Percentiles rank a stretch among this genome's conserved stretches.
These are phyloP conservation scores for Thalassaphorura encarpata DNA, from an alignment of 1,140 invertebrate genomes.

Conservation along the genomic window DNA sequence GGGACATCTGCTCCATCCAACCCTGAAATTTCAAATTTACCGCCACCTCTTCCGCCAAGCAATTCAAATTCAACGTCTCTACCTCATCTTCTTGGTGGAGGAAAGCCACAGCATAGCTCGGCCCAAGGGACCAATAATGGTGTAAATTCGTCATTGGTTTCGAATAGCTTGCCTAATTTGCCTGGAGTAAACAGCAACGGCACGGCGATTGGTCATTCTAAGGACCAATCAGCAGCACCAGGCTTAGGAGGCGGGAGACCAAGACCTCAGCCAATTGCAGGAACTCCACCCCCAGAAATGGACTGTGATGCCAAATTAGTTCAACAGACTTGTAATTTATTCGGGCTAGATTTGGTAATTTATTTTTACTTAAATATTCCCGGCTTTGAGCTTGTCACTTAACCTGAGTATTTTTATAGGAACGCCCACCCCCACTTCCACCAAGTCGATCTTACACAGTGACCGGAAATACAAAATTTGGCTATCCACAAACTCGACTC, in stretches of 20 bases:
- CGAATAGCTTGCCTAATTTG: background rate
- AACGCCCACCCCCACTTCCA: slow-evolving; percentile 78
- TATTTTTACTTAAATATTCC: background rate
- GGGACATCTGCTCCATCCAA: background rate
- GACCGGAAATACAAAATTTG: slow-evolving; percentile 78
- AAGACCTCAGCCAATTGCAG: slow-evolving; percentile 77
- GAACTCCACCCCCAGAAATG: slow-evolving; percentile 57
- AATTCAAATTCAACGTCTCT: background rate
- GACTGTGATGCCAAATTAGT: slow-evolving; percentile 73
- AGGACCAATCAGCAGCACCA: slow-evolving; percentile 36
- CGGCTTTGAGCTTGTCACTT: background rate
- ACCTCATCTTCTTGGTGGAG: background rate
- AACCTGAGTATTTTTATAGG: slow-evolving; percentile 43
- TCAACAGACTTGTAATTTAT: slow-evolving; percentile 77
- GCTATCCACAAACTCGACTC: slow-evolving; percentile 79
- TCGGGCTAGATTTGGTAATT: slow-evolving; percentile 57
- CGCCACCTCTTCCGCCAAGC: background rate
- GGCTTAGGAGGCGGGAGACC: slow-evolving; percentile 48
- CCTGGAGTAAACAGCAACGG: slow-evolving; percentile 1
- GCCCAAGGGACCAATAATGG: background rate
- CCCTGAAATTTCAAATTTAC: slow-evolving; percentile 2
- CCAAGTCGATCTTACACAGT: slow-evolving; percentile 81
- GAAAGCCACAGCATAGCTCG: background rate
- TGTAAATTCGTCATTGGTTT: background rate
- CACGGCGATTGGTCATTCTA: slow-evolving; percentile 27